Percentiles rank a stretch among this genome's conserved stretches.
Conservation (phyloP, 2,888 invertebrate genomes). For the Plusia festucae region DNA sequence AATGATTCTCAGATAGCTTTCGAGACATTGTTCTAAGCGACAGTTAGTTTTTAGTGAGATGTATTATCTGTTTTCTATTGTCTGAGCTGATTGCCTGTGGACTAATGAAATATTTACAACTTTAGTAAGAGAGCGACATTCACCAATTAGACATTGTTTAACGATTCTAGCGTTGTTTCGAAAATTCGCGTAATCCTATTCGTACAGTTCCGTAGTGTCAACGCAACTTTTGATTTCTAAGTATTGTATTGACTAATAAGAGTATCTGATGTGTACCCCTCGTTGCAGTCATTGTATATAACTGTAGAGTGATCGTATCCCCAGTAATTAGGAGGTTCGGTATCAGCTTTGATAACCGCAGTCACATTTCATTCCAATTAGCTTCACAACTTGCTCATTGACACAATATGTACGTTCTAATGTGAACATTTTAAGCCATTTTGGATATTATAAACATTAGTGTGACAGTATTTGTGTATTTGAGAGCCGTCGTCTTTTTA, state of each 20-base stretch:
- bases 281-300: constrained; percentile 83
- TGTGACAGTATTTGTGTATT: constrained; percentile 83
- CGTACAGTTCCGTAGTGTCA: constrained; percentile 52
- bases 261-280: constrained; percentile 77
- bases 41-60: constrained; percentile 65
- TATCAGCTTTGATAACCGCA: constrained; percentile 79
- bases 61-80: constrained; percentile 64
- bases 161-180: constrained; percentile 57
- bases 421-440: constrained; percentile 86
- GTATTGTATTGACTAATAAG: constrained; percentile 71
- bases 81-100: constrained; percentile 55
- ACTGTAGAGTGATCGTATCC: constrained; percentile 84
- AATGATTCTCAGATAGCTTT: constrained; percentile 67
- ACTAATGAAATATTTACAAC: constrained; percentile 48
- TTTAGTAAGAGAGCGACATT: constrained; percentile 60
- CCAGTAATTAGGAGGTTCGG: constrained; percentile 79
- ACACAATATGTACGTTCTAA: constrained; percentile 79
- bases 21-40: constrained; percentile 69
- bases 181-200: constrained; percentile 49
- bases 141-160: constrained; percentile 82
- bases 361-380: constrained; percentile 79
- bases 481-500: constrained; percentile 83
- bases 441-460: constrained; percentile 84
- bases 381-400: constrained; percentile 81
- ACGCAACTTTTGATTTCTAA: constrained; percentile 56